These are phyloP conservation scores for Tetraodon nigroviridis DNA, from an alignment of 2,113 vertebrate genomes.

Conservation along the genomic window DNA sequence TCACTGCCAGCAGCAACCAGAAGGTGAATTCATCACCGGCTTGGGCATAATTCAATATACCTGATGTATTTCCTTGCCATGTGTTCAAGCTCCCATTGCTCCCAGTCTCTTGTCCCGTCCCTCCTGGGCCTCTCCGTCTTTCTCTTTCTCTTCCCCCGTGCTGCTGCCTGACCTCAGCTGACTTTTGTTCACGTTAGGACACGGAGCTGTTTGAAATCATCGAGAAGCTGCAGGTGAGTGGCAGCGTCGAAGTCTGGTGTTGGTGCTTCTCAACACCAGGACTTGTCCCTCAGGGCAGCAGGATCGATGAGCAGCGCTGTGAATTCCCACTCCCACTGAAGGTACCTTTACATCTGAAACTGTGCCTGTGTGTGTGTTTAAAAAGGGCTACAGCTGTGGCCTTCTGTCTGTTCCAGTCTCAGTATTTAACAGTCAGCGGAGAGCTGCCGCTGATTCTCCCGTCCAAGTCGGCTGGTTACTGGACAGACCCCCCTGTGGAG, in stretches of 20 bases:
- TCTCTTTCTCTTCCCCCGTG: slow-evolving; percentile 23
- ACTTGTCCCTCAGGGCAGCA: slow-evolving; percentile 76
- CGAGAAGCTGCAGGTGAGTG: slow-evolving; percentile 78
- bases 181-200: slow-evolving; percentile 65
- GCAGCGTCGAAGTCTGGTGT: slow-evolving; percentile 11
- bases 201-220: slow-evolving; percentile 90
- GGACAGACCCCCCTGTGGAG: slow-evolving; percentile 80
- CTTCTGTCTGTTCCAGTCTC: slow-evolving; percentile 51
- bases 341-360: slow-evolving; percentile 55
- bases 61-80: background rate
- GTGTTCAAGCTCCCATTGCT: slow-evolving; percentile 17
- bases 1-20: slow-evolving; percentile 66
- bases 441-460: slow-evolving; percentile 81
- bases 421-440: slow-evolving; percentile 76
- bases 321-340: slow-evolving; percentile 83
- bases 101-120: slow-evolving; percentile 8
- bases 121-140: slow-evolving; percentile 25
- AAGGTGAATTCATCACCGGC: slow-evolving; percentile 69
- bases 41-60: slow-evolving; percentile 4
- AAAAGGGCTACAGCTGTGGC: slow-evolving; percentile 8
- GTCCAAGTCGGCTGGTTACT: slow-evolving; percentile 83
- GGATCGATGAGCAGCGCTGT: slow-evolving; percentile 85
- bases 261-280: slow-evolving; percentile 7
- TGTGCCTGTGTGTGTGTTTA: slow-evolving; percentile 3
- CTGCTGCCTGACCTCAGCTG: slow-evolving; percentile 3